Evolutionary conservation across 2,797 vertebrate genomes (phyloP).

Genomic region (Micropoecilia bifurca): DNA sequence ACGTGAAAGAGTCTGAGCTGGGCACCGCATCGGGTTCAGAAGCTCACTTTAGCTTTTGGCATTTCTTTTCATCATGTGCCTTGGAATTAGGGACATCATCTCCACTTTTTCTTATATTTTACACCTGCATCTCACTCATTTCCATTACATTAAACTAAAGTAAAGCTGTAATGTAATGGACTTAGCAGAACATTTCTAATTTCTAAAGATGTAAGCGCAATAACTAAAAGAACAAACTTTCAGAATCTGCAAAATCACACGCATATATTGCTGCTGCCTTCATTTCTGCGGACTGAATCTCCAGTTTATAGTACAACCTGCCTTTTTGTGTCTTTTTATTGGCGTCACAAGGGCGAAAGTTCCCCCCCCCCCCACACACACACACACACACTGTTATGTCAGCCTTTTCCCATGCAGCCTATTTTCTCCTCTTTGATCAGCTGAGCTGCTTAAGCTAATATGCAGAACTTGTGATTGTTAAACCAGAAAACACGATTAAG

Average conservation of each 20-base stretch:
- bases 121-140: neutral
- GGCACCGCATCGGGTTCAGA: neutral
- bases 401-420: slow-evolving; percentile 22
- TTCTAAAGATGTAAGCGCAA: neutral
- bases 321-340: slow-evolving; percentile 6
- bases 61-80: neutral
- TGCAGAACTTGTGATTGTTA: slow-evolving; percentile 75
- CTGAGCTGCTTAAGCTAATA: slow-evolving; percentile 71
- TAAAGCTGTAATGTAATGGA: neutral
- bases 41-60: neutral
- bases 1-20: neutral
- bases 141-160: neutral
- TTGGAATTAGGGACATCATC: neutral
- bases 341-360: slow-evolving; percentile 36
- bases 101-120: neutral
- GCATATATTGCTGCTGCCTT: neutral
- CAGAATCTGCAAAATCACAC: neutral
- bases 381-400: slow-evolving; percentile 22
- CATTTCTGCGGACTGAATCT: neutral
- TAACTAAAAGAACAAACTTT: neutral
- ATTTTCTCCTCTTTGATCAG: slow-evolving; percentile 47
- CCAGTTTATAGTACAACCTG: neutral
- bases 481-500: slow-evolving; percentile 78
- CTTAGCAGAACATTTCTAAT: neutral
- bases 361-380: slow-evolving; percentile 20